Evolutionary conservation across 1,140 invertebrate genomes (phyloP).

Genomic region (Thaumetopoea pityocampa): DNA sequence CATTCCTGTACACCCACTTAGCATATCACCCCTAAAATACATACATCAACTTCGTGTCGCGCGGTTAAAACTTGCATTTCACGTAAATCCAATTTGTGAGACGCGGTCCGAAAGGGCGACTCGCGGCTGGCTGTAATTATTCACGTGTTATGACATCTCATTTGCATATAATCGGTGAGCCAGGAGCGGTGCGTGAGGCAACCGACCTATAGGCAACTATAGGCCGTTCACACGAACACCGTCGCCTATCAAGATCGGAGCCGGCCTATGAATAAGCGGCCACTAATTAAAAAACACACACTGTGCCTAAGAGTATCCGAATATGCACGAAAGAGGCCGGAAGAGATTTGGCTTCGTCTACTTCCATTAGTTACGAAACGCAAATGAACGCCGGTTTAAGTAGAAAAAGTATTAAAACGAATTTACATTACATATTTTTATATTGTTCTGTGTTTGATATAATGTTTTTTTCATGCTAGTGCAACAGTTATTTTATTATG

Average conservation of each 20-base stretch:
- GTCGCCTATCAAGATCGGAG: constrained; percentile 62
- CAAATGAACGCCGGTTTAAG: constrained; percentile 10
- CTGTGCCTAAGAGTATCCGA: constrained; percentile 52
- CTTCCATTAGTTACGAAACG: constrained; percentile 23
- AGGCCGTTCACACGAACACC: constrained; percentile 70
- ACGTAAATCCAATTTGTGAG: constrained; percentile 70
- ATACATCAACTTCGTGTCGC: constrained; percentile 50
- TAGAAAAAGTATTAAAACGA: constrained; percentile 1
- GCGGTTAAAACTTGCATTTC: constrained; percentile 58
- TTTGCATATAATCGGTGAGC: constrained; percentile 73
- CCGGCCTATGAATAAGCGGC: constrained; percentile 67
- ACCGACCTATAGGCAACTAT: constrained; percentile 43
- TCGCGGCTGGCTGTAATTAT: constrained; percentile 70
- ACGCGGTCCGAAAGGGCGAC: constrained; percentile 64
- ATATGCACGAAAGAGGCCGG: constrained; percentile 50
- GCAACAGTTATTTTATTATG: too few relatives aligned
- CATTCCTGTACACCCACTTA: constrained; percentile 17
- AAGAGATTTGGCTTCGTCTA: constrained; percentile 43
- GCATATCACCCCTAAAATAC: constrained; percentile 30
- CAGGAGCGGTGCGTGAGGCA: constrained; percentile 68
- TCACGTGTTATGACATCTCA: constrained; percentile 74
- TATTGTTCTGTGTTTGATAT: too few relatives aligned
- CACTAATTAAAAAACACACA: constrained; percentile 74
- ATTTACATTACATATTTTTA: background rate
- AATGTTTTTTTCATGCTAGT: too few relatives aligned